Evolutionary conservation across 2,888 invertebrate genomes (phyloP), one percentile per base, ranked within the genome.

Genomic region (Trichogramma evanescens): DNA sequence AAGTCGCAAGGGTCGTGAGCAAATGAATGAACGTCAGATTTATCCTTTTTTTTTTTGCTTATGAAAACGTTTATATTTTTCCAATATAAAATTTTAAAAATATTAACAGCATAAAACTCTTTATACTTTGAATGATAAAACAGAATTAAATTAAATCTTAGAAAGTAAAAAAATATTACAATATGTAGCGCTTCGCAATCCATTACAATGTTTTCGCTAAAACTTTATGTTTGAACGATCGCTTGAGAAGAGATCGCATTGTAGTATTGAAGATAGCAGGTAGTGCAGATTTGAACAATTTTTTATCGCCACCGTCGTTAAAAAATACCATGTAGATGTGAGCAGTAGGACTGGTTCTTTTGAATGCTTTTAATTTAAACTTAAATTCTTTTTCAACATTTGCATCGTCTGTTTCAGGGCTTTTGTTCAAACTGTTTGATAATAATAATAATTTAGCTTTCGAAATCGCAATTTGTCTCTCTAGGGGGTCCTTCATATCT

Each of bases 401-500:
- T 50, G 10, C 5, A 13, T 49, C 45, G 2, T 44, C 10, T 13
- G 48, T 13, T 48, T 48, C 10, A 10, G 4, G 5, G 40, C 8
- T 50, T 50, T 4, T 65, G 52, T 44, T 72, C 63, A 6, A 71
- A 45, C 8, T 77, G 65, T 26, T 26, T 26, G 13, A 13, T 13
- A 26, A 26, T 26, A 26, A 1, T 26, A 2, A 26, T 26, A 26
- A 26, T 26, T 26, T 26, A 54, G 71, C 70, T 4, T 78, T 69
- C 0, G 79, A 74, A 39, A 79, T 70, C 4, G 70, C 55, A 3
- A 69, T 70, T 67, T 80, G 79, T 59, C 67, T 74, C 26, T 78
- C 73, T 10, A 80, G 65, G 5, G 67, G 63, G 55, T 69, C 70
- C 3, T 69, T 50, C 3, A 64, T 61, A 56, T 71, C 66, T 38